phyloP scores from a whole-genome alignment of 2,113 vertebrate genomes.

The Gymnocephalus cernua region DNA sequence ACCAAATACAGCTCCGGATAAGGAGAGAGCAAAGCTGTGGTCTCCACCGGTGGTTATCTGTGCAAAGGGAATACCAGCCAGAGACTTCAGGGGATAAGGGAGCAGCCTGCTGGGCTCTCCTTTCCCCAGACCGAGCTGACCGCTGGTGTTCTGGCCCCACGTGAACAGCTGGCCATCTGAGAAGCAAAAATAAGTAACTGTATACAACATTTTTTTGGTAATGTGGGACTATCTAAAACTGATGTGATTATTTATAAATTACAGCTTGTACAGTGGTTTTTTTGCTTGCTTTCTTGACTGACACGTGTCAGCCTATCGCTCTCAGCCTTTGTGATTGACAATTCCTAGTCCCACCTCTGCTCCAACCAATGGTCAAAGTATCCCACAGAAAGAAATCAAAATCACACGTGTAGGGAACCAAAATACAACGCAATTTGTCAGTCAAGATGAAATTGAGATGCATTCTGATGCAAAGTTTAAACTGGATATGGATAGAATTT shows the following conservation, averaged over 20 bases:
- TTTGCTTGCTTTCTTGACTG: neutral
- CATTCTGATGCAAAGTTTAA: neutral
- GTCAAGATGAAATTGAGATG: neutral
- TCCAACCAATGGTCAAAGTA: neutral
- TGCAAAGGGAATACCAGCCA: constrained; percentile 88
- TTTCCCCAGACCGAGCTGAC: constrained; percentile 90
- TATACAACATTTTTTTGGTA: neutral
- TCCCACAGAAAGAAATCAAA: neutral
- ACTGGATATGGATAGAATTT: neutral
- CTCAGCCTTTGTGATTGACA: too few relatives aligned
- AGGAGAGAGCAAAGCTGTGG: constrained; percentile 89
- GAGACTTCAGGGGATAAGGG: constrained; percentile 85
- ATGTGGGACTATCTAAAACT: neutral
- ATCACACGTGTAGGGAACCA: neutral
- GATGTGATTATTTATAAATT: neutral
- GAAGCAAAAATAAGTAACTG: neutral
- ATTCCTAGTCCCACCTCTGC: too few relatives aligned
- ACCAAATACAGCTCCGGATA: constrained; percentile 91
- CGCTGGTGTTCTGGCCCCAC: constrained; percentile 89
- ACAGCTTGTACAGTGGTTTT: neutral
- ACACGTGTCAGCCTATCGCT: neutral
- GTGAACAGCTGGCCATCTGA: constrained; percentile 91
- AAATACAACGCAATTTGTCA: neutral
- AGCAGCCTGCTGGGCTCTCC: constrained; percentile 54
- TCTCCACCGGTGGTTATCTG: constrained; percentile 91